Evolutionary conservation across 2,888 invertebrate species (phyloP), one percentile per base, ranked within the genome.

Genomic region (Melinopterus prodromus): DNA sequence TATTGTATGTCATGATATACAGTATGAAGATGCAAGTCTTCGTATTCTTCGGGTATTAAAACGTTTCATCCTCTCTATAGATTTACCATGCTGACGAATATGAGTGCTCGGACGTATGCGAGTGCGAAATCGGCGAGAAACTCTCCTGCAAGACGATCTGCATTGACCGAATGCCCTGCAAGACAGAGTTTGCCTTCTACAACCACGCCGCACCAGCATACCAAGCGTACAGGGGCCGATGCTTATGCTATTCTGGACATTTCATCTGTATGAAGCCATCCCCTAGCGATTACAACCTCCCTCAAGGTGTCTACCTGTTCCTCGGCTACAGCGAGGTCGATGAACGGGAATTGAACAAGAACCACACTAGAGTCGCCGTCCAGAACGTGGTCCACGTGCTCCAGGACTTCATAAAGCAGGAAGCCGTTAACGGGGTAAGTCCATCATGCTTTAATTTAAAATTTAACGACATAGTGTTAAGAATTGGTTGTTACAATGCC

Each of bases 231-330:
- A 92, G 97, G 70, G 97, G 97, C 70, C 93, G 96, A 81, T 97
- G 97, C 90, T 93, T 97, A 85, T 97, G 97, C 90, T 97, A 97
- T 90, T 96, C 96, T 26, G 97, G 97, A 69, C 94, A 95, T 83
- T 97, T 97, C 90, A 97, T 97, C 90, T 97, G 97, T 90, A 96
- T 97, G 95, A 93, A 96, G 86, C 97, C 97, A 79, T 92, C 93
- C 82, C 93, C 93, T 82, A 95, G 93, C 83, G 93, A 95, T 86
- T 96, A 95, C 90, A 93, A 92, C 86, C 91, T 95, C 81, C 94
- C 95, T 79, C 95, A 96, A 90, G 97, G 97, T 69, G 94, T 97
- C 70, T 97, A 96, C 90, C 92, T 97, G 83, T 94, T 97, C 88
- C 93, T 97, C 80, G 97, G 97, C 80, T 97, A 96, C 90, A 97